These are phyloP conservation scores for Xerus inauris DNA, from an alignment of 2,113 vertebrate species.

Conservation along the genomic window DNA sequence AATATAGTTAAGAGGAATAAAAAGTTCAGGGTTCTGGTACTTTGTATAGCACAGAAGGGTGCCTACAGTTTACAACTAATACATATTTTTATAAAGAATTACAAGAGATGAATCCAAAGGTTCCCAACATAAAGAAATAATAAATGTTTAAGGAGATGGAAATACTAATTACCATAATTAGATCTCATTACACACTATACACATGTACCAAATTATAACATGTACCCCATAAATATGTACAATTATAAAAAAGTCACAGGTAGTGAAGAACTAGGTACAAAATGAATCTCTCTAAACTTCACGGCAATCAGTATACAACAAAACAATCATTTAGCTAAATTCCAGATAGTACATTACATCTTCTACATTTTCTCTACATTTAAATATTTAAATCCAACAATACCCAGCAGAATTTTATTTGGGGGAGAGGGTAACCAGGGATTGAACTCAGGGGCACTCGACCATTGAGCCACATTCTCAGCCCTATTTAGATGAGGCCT, in stretches of 20 bases:
- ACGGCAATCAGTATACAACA: not conserved
- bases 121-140: not conserved
- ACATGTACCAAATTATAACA: not conserved
- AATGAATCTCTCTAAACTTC: not conserved
- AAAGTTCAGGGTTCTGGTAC: not conserved
- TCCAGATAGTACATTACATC: not conserved
- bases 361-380: not conserved
- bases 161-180: not conserved
- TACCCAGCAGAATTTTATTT: too few relatives aligned
- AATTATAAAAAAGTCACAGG: not conserved
- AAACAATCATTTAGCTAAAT: slow-evolving; percentile 2
- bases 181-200: not conserved
- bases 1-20: not conserved
- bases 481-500: too few relatives aligned
- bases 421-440: too few relatives aligned
- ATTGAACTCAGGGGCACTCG: too few relatives aligned
- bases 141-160: not conserved
- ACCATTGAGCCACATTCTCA: too few relatives aligned
- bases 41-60: not conserved
- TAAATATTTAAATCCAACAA: not conserved
- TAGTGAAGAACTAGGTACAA: not conserved
- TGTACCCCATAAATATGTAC: not conserved
- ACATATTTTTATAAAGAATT: not conserved
- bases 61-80: not conserved
- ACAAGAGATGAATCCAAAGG: not conserved